phyloP scores from a whole-genome alignment of 2,113 vertebrate genomes.

The Astur gentilis region DNA sequence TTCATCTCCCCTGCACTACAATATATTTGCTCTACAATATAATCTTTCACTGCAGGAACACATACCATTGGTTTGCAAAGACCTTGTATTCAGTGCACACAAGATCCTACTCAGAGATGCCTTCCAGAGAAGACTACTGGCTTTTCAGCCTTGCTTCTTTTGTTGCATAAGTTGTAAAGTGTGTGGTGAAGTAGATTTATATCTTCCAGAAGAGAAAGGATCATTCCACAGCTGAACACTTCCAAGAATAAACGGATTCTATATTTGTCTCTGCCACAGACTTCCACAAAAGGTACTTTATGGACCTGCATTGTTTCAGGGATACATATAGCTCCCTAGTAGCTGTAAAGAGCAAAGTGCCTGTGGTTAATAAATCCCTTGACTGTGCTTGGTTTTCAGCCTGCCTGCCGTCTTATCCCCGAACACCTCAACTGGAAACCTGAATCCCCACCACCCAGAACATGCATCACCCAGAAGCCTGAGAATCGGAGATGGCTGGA shows the following conservation, averaged over 20 bases:
- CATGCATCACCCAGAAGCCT: not conserved
- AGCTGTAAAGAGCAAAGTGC: not conserved
- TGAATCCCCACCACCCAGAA: not conserved
- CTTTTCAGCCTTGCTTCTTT: not conserved
- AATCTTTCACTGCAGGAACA: not conserved
- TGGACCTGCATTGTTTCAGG: not conserved
- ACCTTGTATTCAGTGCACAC: not conserved
- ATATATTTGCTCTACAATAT: not conserved
- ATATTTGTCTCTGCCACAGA: conserved; percentile 4
- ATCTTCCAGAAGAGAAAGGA: not conserved
- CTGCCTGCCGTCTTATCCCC: not conserved
- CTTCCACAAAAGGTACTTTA: conserved; percentile 1
- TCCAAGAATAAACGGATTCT: conserved; percentile 18
- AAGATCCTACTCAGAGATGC: not conserved
- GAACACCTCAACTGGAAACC: not conserved
- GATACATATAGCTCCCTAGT: not conserved
- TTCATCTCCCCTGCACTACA: not conserved
- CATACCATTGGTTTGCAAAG: not conserved
- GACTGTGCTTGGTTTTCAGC: not conserved
- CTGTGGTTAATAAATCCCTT: not conserved
- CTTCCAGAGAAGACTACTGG: not conserved
- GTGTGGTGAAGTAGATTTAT: not conserved
- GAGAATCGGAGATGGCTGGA: not conserved
- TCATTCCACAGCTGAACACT: not conserved
- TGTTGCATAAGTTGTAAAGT: not conserved